Conservation (phyloP, 2,888 invertebrate species). For the Gisinianus flammeolus region DNA sequence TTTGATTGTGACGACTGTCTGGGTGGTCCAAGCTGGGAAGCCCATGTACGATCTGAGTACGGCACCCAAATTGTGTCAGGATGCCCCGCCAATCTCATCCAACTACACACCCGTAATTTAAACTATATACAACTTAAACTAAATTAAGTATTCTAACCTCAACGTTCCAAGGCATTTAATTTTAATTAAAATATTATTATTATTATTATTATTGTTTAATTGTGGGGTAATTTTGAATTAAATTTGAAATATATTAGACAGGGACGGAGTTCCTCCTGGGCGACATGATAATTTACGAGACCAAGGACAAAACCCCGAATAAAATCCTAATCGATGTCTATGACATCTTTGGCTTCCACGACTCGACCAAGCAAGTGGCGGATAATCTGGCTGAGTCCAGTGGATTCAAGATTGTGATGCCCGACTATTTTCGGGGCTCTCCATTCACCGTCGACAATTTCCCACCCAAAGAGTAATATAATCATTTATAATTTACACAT, state of each 20-base stretch:
- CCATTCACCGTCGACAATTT: constrained; percentile 38
- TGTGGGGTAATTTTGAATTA: too few relatives aligned
- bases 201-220: too few relatives aligned
- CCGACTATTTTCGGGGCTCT: constrained; percentile 51
- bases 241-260: too few relatives aligned
- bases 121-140: too few relatives aligned
- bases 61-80: constrained; percentile 16
- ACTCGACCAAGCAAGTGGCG: constrained; percentile 48
- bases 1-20: not conserved
- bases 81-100: constrained; percentile 13
- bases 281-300: constrained; percentile 39
- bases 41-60: constrained; percentile 26
- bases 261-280: not conserved
- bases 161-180: too few relatives aligned
- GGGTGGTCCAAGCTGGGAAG: not conserved
- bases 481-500: not conserved
- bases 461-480: constrained; percentile 22
- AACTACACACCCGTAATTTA: constrained; percentile 42
- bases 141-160: too few relatives aligned
- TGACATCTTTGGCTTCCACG: constrained; percentile 50
- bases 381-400: constrained; percentile 46
- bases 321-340: constrained; percentile 50
- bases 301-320: constrained; percentile 33
- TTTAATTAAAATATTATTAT: too few relatives aligned
- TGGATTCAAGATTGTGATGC: constrained; percentile 46